Percentiles rank a stretch among this genome's conserved stretches.
Evolutionary conservation across 2,113 vertebrate genomes (phyloP).

Genomic region (Passerina amoena): DNA sequence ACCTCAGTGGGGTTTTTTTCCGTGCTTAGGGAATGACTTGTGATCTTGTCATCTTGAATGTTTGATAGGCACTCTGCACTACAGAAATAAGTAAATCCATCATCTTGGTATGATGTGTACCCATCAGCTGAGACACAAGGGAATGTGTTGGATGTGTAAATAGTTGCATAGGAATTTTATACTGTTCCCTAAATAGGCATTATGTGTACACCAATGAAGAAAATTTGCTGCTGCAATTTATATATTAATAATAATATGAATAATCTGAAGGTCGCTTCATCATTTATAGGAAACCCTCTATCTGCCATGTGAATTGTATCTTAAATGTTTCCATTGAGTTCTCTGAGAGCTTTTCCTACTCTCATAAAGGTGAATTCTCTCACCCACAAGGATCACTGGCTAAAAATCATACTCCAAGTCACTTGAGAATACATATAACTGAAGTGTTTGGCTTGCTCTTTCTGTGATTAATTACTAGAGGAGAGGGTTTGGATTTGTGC

Average conservation of each 20-base stretch:
- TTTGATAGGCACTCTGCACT: background rate
- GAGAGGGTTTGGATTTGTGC: background rate
- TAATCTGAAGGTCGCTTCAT: background rate
- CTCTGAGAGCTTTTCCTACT: background rate
- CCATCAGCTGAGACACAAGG: background rate
- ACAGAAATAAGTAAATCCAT: background rate
- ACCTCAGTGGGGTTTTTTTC: background rate
- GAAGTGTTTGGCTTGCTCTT: background rate
- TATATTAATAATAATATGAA: background rate
- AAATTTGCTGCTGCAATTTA: background rate
- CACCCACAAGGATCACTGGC: background rate
- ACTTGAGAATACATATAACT: rapidly evolving
- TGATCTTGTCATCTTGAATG: background rate
- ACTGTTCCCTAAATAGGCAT: background rate
- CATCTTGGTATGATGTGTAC: background rate
- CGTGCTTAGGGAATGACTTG: background rate
- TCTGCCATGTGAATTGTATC: background rate
- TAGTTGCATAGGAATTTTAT: background rate
- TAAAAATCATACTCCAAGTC: background rate
- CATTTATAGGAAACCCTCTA: background rate
- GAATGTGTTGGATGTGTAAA: background rate
- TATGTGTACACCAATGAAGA: background rate
- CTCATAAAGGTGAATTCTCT: background rate
- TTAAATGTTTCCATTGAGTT: background rate
- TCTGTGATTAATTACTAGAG: background rate